Base-by-base conservation (phyloP, 2,797 vertebrate species). In the Channa striata region DNA sequence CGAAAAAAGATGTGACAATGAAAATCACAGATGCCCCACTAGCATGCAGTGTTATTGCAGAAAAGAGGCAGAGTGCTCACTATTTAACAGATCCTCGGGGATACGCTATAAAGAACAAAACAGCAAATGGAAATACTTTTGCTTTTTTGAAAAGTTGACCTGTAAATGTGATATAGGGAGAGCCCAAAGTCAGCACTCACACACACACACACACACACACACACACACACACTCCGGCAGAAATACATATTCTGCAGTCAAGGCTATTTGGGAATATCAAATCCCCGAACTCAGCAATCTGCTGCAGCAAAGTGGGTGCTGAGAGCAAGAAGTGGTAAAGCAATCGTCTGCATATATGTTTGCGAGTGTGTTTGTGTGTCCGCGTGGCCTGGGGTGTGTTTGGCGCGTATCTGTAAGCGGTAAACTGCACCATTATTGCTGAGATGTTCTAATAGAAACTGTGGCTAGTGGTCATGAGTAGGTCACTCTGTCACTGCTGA, bases 251-350 rank as follows among this genome's bases (percentile, higher is more conserved):
- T 79, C 25, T 60, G 57, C 5, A n/a, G 63, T 83, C 75, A 84
- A 77, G 36, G 60, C 62, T 42, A 40, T 53, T 40, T 71, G 46
- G 70, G 39, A 85, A 83, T 69, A 82, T 83, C 50, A 65, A 87
- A 86, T 74, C 65, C 43, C 68, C 65, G 40, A 77, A 78, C 78
- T 88, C 82, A 87, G 89, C 88, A 88, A 84, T 80, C 79, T 82
- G 59, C 63, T 68, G 67, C 82, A 82, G 83, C 75, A 77, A 86
- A 89, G 74, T 49, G 59, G 44, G 57, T 48, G 68, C 66, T 80
- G 72, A 74, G 72, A 75, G 65, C 65, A 54, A 80, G 74, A 63
- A 46, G 59, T 36, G 23, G 76, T 83, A 81, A 4, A 89, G 80
- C 80, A 84, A 36, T 75, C 68, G 64, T 68, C 40, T 50, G 20